Base-by-base conservation (phyloP, 1,140 invertebrate genomes). In the Nasonia giraulti region DNA sequence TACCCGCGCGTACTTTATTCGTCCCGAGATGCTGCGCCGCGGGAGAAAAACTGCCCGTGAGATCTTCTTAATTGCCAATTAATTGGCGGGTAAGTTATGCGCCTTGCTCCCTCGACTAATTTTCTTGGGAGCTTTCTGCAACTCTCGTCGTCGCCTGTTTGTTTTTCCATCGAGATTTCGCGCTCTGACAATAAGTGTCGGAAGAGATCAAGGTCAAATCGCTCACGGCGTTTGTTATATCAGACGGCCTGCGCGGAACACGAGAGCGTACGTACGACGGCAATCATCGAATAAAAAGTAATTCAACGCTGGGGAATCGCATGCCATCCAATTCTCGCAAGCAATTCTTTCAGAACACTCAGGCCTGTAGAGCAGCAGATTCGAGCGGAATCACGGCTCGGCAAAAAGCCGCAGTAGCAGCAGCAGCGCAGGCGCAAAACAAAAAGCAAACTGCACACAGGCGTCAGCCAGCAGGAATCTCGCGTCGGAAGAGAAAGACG, bases 11-110 rank as follows among this genome's bases (percentile, higher is more conserved):
- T 62, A 62, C 55, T 62, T 62, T 62, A 62, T 62, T 62, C 55
- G 14, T 44, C 40, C 11, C 7, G 10, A 44, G 40, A 44, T 8
- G 40, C 40, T 17, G 12, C 1, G 55, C 6, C 55, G 17, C 17
- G 86, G 87, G 87, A 88, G 74, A 86, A 92, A 92, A 91, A 92
- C 89, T 89, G 88, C 69, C 78, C 23, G 77, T 20, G 55, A 7
- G 55, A 62, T 7, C 14, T 62, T 55, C 90, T 92, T 93, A 91
- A 93, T 93, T 93, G 91, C 88, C 87, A 91, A 92, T 93, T 93
- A 93, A 93, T 92, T 91, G 91, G 90, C 87, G 91, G 90, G 91
- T 92, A 92, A 92, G 90, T 93, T 92, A 92, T 80, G 75, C 89
- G 88, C 86, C 69, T n/a, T 27, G 1, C 27, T 1, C 27, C 27